Conservation (phyloP, 2,888 invertebrate genomes). For the Erebia ligea region DNA sequence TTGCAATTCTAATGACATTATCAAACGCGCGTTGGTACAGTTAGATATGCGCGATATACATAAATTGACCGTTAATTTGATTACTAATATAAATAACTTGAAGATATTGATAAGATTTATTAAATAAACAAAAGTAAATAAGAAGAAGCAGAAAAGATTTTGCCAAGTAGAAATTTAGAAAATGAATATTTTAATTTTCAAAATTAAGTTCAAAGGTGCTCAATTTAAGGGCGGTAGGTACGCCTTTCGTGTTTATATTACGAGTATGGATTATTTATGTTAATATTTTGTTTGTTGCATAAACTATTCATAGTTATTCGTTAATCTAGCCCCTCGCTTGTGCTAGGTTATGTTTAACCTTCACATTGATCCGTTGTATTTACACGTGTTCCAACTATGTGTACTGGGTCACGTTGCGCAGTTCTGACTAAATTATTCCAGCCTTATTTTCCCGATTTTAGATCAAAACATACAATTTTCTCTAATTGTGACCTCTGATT, state of each 20-base stretch:
- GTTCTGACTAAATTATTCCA: background rate
- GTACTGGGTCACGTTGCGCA: background rate
- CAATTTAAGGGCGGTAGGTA: too few relatives aligned
- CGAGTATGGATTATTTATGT: too few relatives aligned
- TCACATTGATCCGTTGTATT: background rate
- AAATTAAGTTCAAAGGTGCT: too few relatives aligned
- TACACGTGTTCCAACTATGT: constrained; percentile 2
- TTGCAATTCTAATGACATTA: constrained; percentile 20
- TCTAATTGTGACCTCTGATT: too few relatives aligned
- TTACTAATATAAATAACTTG: background rate
- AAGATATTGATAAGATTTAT: background rate
- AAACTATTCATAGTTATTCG: too few relatives aligned
- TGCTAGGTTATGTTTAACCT: constrained; percentile 7
- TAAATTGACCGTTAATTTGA: background rate
- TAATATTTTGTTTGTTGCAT: too few relatives aligned
- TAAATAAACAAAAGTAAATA: background rate
- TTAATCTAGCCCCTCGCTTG: background rate
- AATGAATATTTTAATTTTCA: too few relatives aligned
- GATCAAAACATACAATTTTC: too few relatives aligned
- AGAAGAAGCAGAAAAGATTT: too few relatives aligned
- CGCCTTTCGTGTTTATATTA: too few relatives aligned
- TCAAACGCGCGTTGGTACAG: constrained; percentile 1
- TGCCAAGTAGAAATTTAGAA: too few relatives aligned
- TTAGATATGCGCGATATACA: constrained; percentile 10
- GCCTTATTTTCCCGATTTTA: too few relatives aligned